Evolutionary conservation across 1,140 invertebrate species (phyloP), one percentile per base, ranked within the genome.

Genomic region (Tenebrio molitor): DNA sequence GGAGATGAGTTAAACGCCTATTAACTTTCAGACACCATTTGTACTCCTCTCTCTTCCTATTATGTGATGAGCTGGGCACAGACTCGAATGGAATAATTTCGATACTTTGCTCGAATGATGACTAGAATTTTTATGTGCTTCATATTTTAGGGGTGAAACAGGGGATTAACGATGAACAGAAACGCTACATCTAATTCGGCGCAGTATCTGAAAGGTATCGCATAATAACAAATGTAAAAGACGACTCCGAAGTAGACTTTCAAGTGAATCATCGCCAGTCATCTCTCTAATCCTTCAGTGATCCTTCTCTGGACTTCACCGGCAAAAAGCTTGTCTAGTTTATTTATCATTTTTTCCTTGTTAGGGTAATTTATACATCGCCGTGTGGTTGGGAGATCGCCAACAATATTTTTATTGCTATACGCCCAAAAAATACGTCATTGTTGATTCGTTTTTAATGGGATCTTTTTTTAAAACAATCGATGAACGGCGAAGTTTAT

Each of bases 391-490:
- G 36, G 36, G 36, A 39, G 12, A 2, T n/a, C 36, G 36, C 36
- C 36, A 39, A 12, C 12, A 39, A 39, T 39, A 39, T 39, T 39
- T 39, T 39, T 12, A 53, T 53, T 23, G 10, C 17, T 53, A 21
- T 12, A 50, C 44, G 21, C 5, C 3, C 17, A 53, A 53, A 53
- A 53, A 53, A 53, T 58, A 58, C 50, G 21, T 58, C 23, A 58
- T 33, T 7, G 50, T 29, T 58, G 50, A 58, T 58, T 5, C 12
- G 21, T 25, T 58, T 58, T 53, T 23, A 53, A 53, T 23, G 46
- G 12, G 7, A n/a, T 39, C 36, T 39, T 39, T 39, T 39, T 39
- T 39, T 39, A 39, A 39, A 58, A n/a, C 21, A 33, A 58, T 58
- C 50, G 21, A 58, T 58, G 19, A 58, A 15, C n/a, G 0, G 5